Conservation (phyloP, 2,888 invertebrate genomes). For the Yponomeuta malinellus region DNA sequence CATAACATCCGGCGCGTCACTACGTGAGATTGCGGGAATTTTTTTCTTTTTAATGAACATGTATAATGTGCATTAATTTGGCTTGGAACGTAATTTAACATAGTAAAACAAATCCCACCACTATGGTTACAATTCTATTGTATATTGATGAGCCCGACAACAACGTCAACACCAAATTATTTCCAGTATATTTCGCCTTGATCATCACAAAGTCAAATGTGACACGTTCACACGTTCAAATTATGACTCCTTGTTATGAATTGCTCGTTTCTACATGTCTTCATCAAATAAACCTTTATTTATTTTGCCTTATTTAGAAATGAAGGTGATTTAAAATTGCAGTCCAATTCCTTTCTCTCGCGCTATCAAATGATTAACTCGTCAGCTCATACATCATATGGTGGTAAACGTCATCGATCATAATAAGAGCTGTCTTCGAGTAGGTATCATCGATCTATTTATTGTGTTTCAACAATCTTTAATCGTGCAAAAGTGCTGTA, state of each 20-base stretch:
- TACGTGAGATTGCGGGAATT: neutral
- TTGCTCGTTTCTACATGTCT: neutral
- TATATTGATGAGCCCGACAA: slow-evolving; percentile 23
- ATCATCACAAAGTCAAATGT: slow-evolving; percentile 22
- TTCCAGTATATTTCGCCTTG: slow-evolving; percentile 24
- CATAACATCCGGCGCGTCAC: neutral
- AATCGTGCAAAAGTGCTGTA: neutral
- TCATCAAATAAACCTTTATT: neutral
- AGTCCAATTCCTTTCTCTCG: neutral
- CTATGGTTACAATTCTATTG: slow-evolving; percentile 18
- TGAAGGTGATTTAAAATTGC: neutral
- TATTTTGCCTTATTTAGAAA: neutral
- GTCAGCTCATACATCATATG: slow-evolving; percentile 5
- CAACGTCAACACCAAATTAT: slow-evolving; percentile 21
- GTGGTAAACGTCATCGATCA: slow-evolving; percentile 5
- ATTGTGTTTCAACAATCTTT: neutral
- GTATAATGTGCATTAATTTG: neutral
- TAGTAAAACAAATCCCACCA: neutral
- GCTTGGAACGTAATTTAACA: neutral
- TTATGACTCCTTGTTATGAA: neutral
- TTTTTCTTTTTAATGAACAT: neutral
- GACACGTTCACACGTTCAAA: slow-evolving; percentile 20
- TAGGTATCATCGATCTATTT: slow-evolving; percentile 3
- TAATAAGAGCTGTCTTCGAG: slow-evolving; percentile 6
- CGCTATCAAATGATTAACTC: neutral